Conservation (phyloP, 2,113 vertebrate genomes). For the Genyomyrus donnyi region DNA sequence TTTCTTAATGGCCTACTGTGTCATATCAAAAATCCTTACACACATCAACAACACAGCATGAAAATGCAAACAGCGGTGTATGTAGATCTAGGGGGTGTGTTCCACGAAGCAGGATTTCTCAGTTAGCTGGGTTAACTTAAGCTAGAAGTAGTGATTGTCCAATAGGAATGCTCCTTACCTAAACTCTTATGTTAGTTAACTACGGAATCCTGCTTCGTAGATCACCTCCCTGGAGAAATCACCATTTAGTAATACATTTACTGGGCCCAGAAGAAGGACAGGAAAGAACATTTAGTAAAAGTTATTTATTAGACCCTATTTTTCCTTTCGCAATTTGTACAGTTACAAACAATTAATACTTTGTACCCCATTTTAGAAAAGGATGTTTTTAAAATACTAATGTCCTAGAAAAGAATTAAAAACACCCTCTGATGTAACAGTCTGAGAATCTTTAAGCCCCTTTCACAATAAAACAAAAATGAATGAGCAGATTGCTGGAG, state of each 20-base stretch:
- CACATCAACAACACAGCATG: not conserved
- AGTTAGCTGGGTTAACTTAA: too few relatives aligned
- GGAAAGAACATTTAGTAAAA: constrained; percentile 20
- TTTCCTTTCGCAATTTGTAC: constrained; percentile 12
- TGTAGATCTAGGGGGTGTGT: too few relatives aligned
- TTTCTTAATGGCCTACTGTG: not conserved
- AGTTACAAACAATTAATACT: constrained; percentile 20
- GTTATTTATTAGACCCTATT: constrained; percentile 24
- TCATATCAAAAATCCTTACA: not conserved
- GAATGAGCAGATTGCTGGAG: not conserved
- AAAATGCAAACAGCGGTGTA: not conserved
- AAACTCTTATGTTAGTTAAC: too few relatives aligned
- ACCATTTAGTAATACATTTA: not conserved
- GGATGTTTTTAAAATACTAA: constrained; percentile 10
- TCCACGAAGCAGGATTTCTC: too few relatives aligned
- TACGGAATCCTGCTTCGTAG: too few relatives aligned
- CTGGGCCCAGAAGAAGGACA: not conserved
- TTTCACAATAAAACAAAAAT: not conserved
- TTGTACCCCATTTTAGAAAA: constrained; percentile 16
- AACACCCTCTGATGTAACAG: constrained; percentile 15
- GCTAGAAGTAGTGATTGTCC: too few relatives aligned
- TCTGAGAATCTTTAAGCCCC: not conserved
- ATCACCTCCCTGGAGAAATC: not conserved
- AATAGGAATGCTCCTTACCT: too few relatives aligned
- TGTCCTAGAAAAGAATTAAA: not conserved